A percentile compares a stretch with the other conserved stretches of the same genome.
phyloP scores from a whole-genome alignment of 2,797 vertebrate genomes.

The Silurus lanzhouensis region DNA sequence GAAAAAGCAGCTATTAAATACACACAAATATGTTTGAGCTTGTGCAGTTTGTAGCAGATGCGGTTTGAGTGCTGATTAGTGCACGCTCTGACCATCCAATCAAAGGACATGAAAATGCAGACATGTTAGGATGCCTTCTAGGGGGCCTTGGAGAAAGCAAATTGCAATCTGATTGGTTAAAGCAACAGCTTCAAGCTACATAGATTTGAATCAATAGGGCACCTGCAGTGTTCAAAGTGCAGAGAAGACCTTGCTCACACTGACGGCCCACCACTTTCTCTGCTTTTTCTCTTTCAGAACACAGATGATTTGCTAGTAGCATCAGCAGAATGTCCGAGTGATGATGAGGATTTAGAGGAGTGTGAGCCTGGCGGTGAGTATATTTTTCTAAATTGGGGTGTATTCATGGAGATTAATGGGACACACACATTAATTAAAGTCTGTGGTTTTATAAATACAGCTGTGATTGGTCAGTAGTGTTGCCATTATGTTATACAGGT shows the following conservation, averaged over 20 bases:
- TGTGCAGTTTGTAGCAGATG: too few species aligned
- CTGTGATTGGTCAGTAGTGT: conserved; percentile 42
- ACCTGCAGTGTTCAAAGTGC: too few species aligned
- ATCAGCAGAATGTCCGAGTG: conserved; percentile 77
- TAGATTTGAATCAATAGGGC: too few species aligned
- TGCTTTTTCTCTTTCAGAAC: conserved; percentile 24
- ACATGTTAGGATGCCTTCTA: too few species aligned
- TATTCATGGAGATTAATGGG: conserved; percentile 14
- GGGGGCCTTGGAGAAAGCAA: too few species aligned
- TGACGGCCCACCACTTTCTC: not conserved
- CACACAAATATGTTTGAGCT: too few species aligned
- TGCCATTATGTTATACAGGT: not conserved
- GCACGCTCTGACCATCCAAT: too few species aligned
- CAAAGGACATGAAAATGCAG: too few species aligned
- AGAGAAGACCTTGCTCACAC: not conserved
- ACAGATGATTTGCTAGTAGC: conserved; percentile 76
- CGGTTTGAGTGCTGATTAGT: too few species aligned
- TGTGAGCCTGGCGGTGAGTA: conserved; percentile 93
- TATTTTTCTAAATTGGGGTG: conserved; percentile 66
- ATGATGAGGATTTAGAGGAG: conserved; percentile 94
- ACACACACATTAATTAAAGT: conserved; percentile 14
- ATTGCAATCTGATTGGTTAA: too few species aligned
- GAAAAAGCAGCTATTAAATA: too few species aligned
- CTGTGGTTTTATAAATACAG: conserved; percentile 23
- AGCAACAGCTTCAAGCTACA: too few species aligned